Evolutionary conservation across 2,888 invertebrate genomes (phyloP), one percentile per base, ranked within the genome.

Genomic region (Thymelicus lineola): DNA sequence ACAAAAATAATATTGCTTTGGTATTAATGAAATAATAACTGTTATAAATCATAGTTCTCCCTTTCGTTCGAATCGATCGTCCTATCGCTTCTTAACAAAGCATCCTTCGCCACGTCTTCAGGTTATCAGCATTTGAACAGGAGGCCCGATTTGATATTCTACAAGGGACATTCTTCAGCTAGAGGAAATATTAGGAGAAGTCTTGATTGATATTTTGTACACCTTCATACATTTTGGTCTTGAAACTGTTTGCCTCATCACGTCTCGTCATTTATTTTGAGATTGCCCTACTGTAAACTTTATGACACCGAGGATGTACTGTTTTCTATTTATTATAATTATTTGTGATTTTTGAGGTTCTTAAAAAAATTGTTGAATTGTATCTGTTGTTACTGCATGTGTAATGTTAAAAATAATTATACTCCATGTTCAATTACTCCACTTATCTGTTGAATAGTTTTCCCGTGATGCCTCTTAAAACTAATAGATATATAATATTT

Each of bases 131-230:
- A 62, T 58, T 68, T 57, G 62, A 62, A 62, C 62, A 62, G 68
- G 68, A 68, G 62, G 57, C 68, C 9, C 67, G 61, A 61, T 67
- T 67, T 67, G 67, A 67, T 67, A 67, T 67, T 67, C 67, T 55
- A 20, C 17, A 12, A 61, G 46, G 67, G 62, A 68, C 68, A 57
- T 63, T 69, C 69, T 69, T 63, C 63, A 68, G 6, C 42, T 62
- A 42, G 35, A 63, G 63, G 63, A 63, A 63, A 69, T 63, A 63
- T 69, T 69, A 58, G 58, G 15, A 38, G 58, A 15, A 46, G 14
- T n/a, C 48, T 57, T 69, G 69, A 69, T 69, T 69, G 69, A 69
- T 69, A 69, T 57, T 68, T 69, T 63, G 69, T 58, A 57, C 58
- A 69, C 63, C 63, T 69, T 62, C 69, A 58, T 69, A 58, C 38